Evolutionary conservation across 2,888 invertebrate genomes (phyloP), one percentile per base, ranked within the genome.

Genomic region (Oscheius sp.): DNA sequence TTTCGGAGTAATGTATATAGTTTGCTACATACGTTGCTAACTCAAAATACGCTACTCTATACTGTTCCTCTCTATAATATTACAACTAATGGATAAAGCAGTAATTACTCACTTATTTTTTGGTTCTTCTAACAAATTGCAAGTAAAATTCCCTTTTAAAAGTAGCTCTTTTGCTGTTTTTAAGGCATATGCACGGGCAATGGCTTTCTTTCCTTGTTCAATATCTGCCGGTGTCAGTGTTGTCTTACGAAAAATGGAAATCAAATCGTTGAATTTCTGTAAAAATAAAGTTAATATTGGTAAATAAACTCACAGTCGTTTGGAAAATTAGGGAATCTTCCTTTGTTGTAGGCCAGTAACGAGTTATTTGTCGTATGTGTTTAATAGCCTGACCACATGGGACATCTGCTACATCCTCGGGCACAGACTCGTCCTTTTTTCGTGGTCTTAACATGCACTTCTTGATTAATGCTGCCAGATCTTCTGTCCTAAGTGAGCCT

Each of bases 1-100:
- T 48, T 6, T 71, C 71, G 2, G 74, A 74, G 37, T 64, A 67
- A 15, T 64, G 69, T 2, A 57, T 69, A 55, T 77, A 82, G 57
- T 80, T 79, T 33, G 65, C 65, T 23, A 77, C n/a, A 63, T 80
- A 76, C 12, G 61, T 71, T 0, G 76, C 73, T 68, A 82, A 20
- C 50, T 82, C 82, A 1, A 69, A 48, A 8, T 77, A 48, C 5
- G 72, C 63, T 3, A 72, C 70, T 25, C 66, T 42, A 65, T 76
- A 71, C 27, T 80, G 78, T 45, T 78, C 77, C 2, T 66, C 61
- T 42, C 69, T 61, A 12, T 15, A 46, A 46, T 6, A 37, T 4
- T 58, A 1, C 15, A 39, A 39, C 20, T 20, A 15, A 15, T 1
- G 6, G 25, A 12, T 25, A 25, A 58, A 37, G 15, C 20, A 58